Percentiles rank a stretch among this genome's conserved stretches.
Conservation (phyloP, 1,140 invertebrate species). For the Drosophila setifemur region DNA sequence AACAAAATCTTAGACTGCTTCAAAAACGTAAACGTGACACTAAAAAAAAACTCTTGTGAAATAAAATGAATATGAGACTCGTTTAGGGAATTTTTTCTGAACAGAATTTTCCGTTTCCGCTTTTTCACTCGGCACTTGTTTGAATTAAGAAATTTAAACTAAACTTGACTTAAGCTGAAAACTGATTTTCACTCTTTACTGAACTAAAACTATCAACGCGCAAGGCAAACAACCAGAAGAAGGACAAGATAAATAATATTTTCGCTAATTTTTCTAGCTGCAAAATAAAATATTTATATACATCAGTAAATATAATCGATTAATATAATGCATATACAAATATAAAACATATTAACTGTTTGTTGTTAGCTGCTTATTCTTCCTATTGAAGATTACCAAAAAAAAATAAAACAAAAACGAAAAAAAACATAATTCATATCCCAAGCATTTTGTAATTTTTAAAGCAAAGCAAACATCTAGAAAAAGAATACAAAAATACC, state of each 20-base stretch:
- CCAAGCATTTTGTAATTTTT: constrained; percentile 48
- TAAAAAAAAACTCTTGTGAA: constrained; percentile 49
- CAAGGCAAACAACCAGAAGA: constrained; percentile 29
- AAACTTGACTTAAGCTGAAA: constrained; percentile 33
- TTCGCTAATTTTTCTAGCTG: constrained; percentile 46
- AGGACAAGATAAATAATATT: constrained; percentile 28
- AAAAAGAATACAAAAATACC: constrained; percentile 26
- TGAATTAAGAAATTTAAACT: constrained; percentile 40
- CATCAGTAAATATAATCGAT: constrained; percentile 44
- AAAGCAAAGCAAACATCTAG: constrained; percentile 38
- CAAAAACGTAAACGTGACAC: constrained; percentile 75
- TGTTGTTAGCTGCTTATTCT: constrained; percentile 80
- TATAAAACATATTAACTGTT: constrained; percentile 65
- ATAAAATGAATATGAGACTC: constrained; percentile 61
- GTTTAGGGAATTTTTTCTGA: constrained; percentile 74
- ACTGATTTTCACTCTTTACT: constrained; percentile 29
- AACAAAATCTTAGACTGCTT: constrained; percentile 81
- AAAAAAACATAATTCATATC: constrained; percentile 32
- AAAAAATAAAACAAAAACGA: not conserved
- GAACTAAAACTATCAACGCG: constrained; percentile 17
- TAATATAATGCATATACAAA: constrained; percentile 36
- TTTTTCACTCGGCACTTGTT: constrained; percentile 46
- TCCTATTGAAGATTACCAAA: constrained; percentile 74
- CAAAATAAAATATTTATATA: constrained; percentile 51
- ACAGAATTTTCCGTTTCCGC: constrained; percentile 38